These are phyloP conservation scores for Strigamia maritima DNA, from an alignment of 2,888 invertebrate genomes.

Conservation along the genomic window DNA sequence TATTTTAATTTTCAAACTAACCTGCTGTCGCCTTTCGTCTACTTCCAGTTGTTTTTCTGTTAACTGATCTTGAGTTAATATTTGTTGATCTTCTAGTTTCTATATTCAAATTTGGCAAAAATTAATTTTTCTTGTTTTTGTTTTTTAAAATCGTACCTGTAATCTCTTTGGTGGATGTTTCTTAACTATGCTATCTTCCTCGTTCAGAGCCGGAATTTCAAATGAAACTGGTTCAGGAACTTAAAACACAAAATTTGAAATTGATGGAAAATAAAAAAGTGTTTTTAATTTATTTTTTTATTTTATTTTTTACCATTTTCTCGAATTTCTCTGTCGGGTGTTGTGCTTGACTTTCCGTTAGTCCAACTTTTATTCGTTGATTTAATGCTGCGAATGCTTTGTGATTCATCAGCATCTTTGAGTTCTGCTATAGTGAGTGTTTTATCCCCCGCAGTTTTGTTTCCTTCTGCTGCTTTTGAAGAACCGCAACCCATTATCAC, in stretches of 20 bases:
- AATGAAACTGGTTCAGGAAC: conserved; percentile 35
- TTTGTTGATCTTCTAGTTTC: conserved; percentile 17
- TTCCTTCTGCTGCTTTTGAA: background rate
- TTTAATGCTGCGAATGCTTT: conserved; percentile 1
- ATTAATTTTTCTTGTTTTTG: background rate
- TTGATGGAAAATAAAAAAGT: background rate
- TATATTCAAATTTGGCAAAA: background rate
- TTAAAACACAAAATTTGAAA: background rate
- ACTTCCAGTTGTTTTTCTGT: background rate
- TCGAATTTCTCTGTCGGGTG: background rate
- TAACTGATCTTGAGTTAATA: background rate
- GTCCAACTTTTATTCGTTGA: conserved; percentile 1
- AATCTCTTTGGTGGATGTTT: conserved; percentile 36
- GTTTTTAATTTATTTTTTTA: background rate
- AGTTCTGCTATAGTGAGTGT: background rate
- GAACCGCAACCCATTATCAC: conserved; percentile 19
- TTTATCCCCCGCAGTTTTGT: background rate
- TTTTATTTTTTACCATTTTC: background rate
- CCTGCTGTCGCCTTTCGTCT: background rate
- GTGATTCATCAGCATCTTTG: conserved; percentile 17
- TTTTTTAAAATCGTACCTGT: conserved; percentile 8
- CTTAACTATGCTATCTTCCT: conserved; percentile 35
- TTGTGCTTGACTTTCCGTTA: background rate
- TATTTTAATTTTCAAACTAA: background rate
- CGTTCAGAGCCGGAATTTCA: conserved; percentile 27